A percentile compares a stretch with the other conserved stretches of the same genome.
These are phyloP conservation scores for Gavia stellata DNA, from an alignment of 2,113 vertebrate species.

Conservation along the genomic window DNA sequence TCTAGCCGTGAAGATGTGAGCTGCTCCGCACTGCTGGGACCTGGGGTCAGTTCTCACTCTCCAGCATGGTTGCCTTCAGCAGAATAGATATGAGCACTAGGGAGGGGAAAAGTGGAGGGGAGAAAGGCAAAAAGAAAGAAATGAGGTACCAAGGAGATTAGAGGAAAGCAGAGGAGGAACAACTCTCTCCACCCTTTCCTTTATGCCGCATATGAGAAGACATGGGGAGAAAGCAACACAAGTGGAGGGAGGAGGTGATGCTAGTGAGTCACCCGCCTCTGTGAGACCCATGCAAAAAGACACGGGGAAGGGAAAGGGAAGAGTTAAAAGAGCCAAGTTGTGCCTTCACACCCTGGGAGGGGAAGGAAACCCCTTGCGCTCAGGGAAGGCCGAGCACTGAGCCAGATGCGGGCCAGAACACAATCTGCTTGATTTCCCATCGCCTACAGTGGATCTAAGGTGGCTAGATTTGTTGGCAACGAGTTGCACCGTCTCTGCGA, in stretches of 20 bases:
- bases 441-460: rapidly evolving
- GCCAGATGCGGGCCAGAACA: background rate
- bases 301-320: background rate
- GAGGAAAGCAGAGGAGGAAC: background rate
- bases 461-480: background rate
- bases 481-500: background rate
- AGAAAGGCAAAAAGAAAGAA: background rate
- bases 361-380: background rate
- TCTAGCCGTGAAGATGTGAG: background rate
- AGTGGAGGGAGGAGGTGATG: background rate
- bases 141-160: background rate
- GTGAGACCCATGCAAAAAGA: background rate
- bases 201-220: background rate
- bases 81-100: background rate
- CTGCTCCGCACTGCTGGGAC: background rate
- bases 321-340: background rate
- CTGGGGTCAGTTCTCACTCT: background rate
- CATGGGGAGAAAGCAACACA: background rate
- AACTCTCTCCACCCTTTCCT: background rate
- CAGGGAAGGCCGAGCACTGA: background rate
- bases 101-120: background rate
- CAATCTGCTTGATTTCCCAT: background rate
- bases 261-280: background rate
- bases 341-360: background rate
- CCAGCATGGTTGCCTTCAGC: background rate